A percentile compares a stretch with the other conserved stretches of the same genome.
phyloP scores from a whole-genome alignment of 2,888 invertebrate genomes.

The Schizaphis graminum region DNA sequence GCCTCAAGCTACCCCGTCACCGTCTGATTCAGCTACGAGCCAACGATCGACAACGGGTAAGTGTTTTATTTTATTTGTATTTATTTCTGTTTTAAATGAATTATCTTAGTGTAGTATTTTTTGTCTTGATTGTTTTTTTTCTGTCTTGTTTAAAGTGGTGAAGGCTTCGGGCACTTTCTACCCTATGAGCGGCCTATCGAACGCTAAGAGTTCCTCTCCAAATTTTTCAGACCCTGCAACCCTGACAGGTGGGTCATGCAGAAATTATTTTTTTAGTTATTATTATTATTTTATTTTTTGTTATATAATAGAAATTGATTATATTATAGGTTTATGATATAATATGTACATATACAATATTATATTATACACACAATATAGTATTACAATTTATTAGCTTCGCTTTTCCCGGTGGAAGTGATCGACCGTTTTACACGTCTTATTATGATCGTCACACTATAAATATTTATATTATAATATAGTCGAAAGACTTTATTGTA shows the following conservation, averaged over 20 bases:
- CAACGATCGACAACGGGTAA: slow-evolving; percentile 64
- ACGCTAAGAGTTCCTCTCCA: slow-evolving; percentile 69
- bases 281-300: background rate
- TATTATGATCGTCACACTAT: slow-evolving; percentile 29
- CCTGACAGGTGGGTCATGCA: slow-evolving; percentile 69
- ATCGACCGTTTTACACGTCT: slow-evolving; percentile 3
- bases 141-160: slow-evolving; percentile 81
- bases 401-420: slow-evolving; percentile 37
- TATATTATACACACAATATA: background rate
- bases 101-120: slow-evolving; percentile 31
- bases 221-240: slow-evolving; percentile 66
- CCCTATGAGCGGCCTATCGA: slow-evolving; percentile 80
- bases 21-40: slow-evolving; percentile 56
- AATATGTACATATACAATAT: background rate
- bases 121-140: slow-evolving; percentile 61
- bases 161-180: slow-evolving; percentile 94
- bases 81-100: slow-evolving; percentile 14
- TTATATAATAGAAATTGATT: background rate
- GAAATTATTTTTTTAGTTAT: slow-evolving; percentile 37
- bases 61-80: slow-evolving; percentile 20
- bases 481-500: background rate
- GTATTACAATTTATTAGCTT: background rate
- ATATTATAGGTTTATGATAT: background rate
- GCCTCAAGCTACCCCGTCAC: slow-evolving; percentile 55
- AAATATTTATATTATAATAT: background rate